A percentile compares a stretch with the other conserved stretches of the same genome.
These are phyloP conservation scores for Drosophila neoperkinsi DNA, from an alignment of 2,888 invertebrate genomes.

Conservation along the genomic window DNA sequence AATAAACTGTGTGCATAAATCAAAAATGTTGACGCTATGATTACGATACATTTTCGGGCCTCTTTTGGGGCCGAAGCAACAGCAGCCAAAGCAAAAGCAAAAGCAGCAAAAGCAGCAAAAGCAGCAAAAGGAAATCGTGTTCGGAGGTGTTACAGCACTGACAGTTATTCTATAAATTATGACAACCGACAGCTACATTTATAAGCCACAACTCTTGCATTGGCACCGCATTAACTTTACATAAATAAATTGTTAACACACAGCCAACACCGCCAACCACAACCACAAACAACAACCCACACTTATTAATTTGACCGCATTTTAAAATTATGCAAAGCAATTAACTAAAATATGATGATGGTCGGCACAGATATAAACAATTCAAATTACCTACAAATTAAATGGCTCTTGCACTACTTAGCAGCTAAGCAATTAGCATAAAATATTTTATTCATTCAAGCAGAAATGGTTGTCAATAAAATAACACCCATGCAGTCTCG, in stretches of 20 bases:
- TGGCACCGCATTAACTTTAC: constrained; percentile 58
- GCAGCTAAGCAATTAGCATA: constrained; percentile 36
- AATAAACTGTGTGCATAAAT: constrained; percentile 73
- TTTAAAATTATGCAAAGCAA: constrained; percentile 72
- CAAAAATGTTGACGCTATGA: constrained; percentile 80
- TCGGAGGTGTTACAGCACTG: constrained; percentile 77
- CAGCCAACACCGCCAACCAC: constrained; percentile 19
- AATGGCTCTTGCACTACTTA: constrained; percentile 1
- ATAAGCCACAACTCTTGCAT: constrained; percentile 78
- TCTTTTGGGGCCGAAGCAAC: constrained; percentile 30
- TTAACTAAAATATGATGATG: constrained; percentile 67
- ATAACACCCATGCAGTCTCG: background rate
- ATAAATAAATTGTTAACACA: constrained; percentile 68
- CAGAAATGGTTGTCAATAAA: constrained; percentile 2
- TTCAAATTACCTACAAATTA: constrained; percentile 26
- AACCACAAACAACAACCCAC: constrained; percentile 32
- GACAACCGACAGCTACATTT: constrained; percentile 80
- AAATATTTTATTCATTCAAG: constrained; percentile 4
- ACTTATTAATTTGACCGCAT: constrained; percentile 74
- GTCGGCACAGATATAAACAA: constrained; percentile 48
- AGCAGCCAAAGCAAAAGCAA: constrained; percentile 14
- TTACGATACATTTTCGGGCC: constrained; percentile 67
- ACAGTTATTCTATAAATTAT: constrained; percentile 82
- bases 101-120: constrained; percentile 10
- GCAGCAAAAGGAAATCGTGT: constrained; percentile 68